These are phyloP conservation scores for Andrena praecox DNA, from an alignment of 2,888 invertebrate species.

Conservation along the genomic window DNA sequence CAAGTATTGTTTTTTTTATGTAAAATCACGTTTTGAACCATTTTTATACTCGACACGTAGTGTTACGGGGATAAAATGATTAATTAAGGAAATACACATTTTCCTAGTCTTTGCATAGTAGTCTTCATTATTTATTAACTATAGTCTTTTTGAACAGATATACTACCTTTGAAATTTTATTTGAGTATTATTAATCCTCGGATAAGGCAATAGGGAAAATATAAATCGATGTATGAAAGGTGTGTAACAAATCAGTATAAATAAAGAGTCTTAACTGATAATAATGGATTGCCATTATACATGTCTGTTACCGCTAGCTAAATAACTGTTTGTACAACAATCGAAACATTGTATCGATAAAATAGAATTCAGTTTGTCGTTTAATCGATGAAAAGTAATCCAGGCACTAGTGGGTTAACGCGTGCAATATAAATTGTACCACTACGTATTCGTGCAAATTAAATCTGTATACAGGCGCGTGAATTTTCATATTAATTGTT, in stretches of 20 bases:
- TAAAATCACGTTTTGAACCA: constrained; percentile 17
- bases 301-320: background rate
- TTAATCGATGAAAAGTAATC: background rate
- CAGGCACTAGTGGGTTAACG: constrained; percentile 15
- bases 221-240: constrained; percentile 6
- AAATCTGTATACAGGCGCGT: background rate
- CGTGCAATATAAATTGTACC: constrained; percentile 11
- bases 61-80: constrained; percentile 12
- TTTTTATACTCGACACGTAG: background rate
- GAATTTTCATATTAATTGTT: constrained; percentile 24
- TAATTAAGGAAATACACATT: constrained; percentile 8
- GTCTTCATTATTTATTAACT: background rate
- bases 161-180: background rate
- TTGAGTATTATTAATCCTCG: constrained; percentile 2
- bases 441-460: constrained; percentile 5
- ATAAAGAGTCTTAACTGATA: background rate
- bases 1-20: constrained; percentile 25
- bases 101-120: constrained; percentile 1
- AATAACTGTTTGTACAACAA: background rate
- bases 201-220: constrained; percentile 25
- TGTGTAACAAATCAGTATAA: constrained; percentile 17
- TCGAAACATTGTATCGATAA: background rate
- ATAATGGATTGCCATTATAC: background rate
- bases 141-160: background rate
- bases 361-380: background rate